Percentiles rank a stretch among this genome's conserved stretches.
These are phyloP conservation scores for Peromyscus californicus DNA, from an alignment of 2,113 vertebrate species.

Conservation along the genomic window DNA sequence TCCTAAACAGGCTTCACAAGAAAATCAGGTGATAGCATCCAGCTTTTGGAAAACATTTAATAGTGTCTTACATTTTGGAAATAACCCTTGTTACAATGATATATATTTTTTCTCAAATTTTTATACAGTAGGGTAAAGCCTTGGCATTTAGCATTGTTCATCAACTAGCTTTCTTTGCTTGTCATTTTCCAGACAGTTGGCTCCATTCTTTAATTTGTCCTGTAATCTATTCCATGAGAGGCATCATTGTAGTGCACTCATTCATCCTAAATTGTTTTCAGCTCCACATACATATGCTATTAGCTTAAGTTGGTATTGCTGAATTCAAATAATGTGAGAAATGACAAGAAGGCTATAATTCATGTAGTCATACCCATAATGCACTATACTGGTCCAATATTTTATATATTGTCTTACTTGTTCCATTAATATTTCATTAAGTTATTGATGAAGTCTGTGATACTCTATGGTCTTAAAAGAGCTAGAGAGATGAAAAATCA, in stretches of 20 bases:
- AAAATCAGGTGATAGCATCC: background rate
- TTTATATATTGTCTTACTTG: background rate
- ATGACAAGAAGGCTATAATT: background rate
- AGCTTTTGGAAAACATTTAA: background rate
- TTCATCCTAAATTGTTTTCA: background rate
- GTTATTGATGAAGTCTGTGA: too few species aligned
- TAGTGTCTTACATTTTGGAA: background rate
- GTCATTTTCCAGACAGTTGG: background rate
- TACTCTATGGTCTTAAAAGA: background rate
- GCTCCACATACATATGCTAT: background rate
- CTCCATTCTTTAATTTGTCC: background rate
- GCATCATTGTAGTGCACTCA: background rate
- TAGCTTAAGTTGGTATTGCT: background rate
- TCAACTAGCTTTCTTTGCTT: background rate
- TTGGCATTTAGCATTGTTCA: background rate
- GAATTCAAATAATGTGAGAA: background rate
- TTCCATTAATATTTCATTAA: background rate
- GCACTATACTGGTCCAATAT: background rate
- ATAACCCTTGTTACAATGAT: background rate
- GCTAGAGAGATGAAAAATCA: background rate
- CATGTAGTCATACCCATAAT: background rate
- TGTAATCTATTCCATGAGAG: background rate
- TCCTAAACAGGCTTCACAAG: background rate
- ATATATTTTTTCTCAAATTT: background rate
- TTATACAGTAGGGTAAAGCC: background rate